Evolutionary conservation across 2,797 vertebrate genomes (phyloP).

Genomic region (Amphiprion clarkii): DNA sequence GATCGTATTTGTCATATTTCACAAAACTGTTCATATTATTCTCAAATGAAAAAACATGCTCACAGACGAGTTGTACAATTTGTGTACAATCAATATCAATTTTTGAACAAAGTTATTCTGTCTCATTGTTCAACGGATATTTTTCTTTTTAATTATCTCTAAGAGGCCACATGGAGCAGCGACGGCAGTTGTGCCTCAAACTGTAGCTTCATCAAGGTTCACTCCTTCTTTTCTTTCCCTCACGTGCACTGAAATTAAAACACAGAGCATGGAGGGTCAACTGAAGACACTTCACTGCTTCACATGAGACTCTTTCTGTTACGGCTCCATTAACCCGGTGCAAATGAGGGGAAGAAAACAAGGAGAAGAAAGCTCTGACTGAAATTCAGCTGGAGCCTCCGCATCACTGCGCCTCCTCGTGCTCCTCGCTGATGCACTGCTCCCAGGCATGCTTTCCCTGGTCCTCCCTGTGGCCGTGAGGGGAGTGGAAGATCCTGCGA

Average conservation of each 20-base stretch:
- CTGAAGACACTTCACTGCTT: conserved; percentile 8
- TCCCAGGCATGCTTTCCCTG: conserved; percentile 95
- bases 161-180: conserved; percentile 61
- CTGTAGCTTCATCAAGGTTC: conserved; percentile 20
- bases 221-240: conserved; percentile 55
- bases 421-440: conserved; percentile 94
- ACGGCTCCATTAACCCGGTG: conserved; percentile 43
- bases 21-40: conserved; percentile 77
- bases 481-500: conserved; percentile 93
- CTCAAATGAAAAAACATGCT: conserved; percentile 84
- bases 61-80: conserved; percentile 82
- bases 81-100: conserved; percentile 80
- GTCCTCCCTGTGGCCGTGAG: conserved; percentile 90
- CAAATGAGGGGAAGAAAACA: conserved; percentile 66
- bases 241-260: conserved; percentile 61
- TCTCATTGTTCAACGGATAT: conserved; percentile 50
- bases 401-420: conserved; percentile 81
- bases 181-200: conserved; percentile 57
- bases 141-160: conserved; percentile 50
- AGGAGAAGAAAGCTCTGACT: conserved; percentile 43
- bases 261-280: conserved; percentile 3
- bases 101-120: conserved; percentile 69
- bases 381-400: conserved; percentile 35
- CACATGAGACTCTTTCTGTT: conserved; percentile 2
- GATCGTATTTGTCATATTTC: conserved; percentile 65